A percentile compares a stretch with the other conserved stretches of the same genome.
Evolutionary conservation across 92 coral and sea anemone species (phyloP).

Genomic region (Zoanthus sansibaricus): DNA sequence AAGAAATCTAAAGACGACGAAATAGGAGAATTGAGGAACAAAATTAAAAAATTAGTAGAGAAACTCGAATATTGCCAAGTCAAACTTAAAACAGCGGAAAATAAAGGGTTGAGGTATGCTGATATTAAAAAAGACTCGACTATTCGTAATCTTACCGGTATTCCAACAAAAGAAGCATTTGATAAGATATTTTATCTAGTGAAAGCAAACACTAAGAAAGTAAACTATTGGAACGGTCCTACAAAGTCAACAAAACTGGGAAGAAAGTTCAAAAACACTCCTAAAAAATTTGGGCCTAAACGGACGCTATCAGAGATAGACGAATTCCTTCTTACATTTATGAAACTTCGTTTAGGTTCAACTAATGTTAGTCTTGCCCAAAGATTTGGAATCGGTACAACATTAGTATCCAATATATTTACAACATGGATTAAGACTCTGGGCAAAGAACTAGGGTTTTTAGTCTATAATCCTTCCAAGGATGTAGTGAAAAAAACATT

Average conservation of each 20-base stretch:
- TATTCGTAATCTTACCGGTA: slow-evolving; percentile 55
- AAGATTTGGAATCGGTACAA: slow-evolving; percentile 2
- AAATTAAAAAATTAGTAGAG: slow-evolving; percentile 36
- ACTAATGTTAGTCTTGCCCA: neutral
- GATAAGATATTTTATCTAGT: slow-evolving; percentile 50
- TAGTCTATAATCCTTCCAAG: neutral
- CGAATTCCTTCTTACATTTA: neutral
- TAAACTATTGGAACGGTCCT: slow-evolving; percentile 51
- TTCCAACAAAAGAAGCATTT: slow-evolving; percentile 52
- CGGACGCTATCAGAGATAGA: neutral
- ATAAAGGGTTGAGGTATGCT: slow-evolving; percentile 38
- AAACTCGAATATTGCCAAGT: slow-evolving; percentile 47
- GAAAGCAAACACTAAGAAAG: slow-evolving; percentile 22
- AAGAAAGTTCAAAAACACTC: slow-evolving; percentile 6
- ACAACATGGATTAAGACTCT: neutral
- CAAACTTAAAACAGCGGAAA: slow-evolving; percentile 39
- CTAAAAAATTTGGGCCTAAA: neutral
- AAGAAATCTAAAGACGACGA: slow-evolving; percentile 51
- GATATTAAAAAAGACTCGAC: slow-evolving; percentile 43
- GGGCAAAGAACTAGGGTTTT: neutral
- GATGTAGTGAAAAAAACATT: neutral
- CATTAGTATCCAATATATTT: neutral
- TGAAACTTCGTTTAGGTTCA: neutral
- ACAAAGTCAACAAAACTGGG: slow-evolving; percentile 40
- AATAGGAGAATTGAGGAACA: slow-evolving; percentile 25